Conservation (phyloP, 2,113 vertebrate genomes). For the Saiga tatarica region DNA sequence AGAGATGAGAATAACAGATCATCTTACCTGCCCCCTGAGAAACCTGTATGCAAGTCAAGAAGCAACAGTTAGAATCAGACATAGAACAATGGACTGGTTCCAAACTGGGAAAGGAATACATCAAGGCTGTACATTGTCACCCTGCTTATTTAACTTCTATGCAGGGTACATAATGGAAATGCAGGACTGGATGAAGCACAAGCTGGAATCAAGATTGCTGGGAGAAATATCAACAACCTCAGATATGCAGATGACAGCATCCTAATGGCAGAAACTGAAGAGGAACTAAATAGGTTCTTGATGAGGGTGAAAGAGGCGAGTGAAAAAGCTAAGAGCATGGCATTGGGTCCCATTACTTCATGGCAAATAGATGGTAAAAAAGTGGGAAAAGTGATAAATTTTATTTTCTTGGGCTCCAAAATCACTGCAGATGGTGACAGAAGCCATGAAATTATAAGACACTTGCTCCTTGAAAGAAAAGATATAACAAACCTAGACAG, state of each 20-base stretch:
- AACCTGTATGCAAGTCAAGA: neutral
- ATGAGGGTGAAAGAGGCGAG: neutral
- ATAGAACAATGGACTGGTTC: neutral
- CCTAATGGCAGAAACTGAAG: neutral
- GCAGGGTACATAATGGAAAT: neutral
- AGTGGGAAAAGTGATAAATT: neutral
- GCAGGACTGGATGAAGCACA: neutral
- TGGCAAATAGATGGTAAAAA: neutral
- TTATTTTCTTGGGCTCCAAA: neutral
- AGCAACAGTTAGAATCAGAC: neutral
- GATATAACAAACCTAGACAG: neutral
- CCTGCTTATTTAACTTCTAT: neutral
- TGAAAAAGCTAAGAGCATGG: neutral
- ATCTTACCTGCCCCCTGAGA: neutral
- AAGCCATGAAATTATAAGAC: neutral
- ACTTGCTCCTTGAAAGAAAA: neutral
- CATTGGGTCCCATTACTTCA: neutral
- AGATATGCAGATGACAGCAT: neutral
- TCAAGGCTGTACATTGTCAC: neutral
- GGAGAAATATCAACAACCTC: neutral
- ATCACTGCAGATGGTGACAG: neutral
- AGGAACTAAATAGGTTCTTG: neutral
- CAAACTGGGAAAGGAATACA: neutral
- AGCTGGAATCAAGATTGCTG: neutral
- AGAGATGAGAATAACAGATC: neutral